Percentiles rank a stretch among this genome's conserved stretches.
Evolutionary conservation across 2,113 vertebrate genomes (phyloP).

Genomic region (Xiphophorus couchianus): DNA sequence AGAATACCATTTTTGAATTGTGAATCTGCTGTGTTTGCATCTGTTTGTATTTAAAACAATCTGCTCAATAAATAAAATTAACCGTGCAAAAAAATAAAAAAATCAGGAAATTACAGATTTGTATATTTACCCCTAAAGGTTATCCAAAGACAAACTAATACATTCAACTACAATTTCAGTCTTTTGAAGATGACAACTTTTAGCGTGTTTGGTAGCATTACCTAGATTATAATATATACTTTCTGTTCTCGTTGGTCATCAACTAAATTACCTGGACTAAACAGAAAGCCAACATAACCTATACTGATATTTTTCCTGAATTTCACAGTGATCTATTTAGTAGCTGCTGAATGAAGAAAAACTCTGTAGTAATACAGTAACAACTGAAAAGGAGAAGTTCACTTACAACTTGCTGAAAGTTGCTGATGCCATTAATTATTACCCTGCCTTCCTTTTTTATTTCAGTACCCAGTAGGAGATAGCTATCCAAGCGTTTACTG

Average conservation of each 20-base stretch:
- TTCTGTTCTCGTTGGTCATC: no score
- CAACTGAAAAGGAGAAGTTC: background rate
- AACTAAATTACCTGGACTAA: no score
- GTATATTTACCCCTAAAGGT: background rate
- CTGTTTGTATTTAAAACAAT: no score
- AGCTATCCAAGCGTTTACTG: constrained; percentile 11
- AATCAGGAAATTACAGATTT: background rate
- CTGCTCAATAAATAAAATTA: no score
- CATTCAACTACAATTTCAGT: background rate
- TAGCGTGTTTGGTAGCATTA: background rate
- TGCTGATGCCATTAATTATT: constrained; percentile 40
- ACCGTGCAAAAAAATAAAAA: no score
- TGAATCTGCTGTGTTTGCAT: no score
- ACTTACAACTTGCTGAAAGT: constrained; percentile 1
- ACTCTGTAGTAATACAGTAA: background rate
- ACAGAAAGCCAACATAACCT: no score
- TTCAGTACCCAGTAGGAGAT: background rate
- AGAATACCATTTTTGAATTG: no score
- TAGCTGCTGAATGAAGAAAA: background rate
- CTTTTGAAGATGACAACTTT: background rate
- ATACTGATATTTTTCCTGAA: background rate
- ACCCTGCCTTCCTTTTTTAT: background rate
- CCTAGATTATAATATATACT: background rate
- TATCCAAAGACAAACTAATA: background rate
- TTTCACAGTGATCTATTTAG: background rate